Evolutionary conservation across 2,797 vertebrate genomes (phyloP).

Genomic region (Gallinago stenura): DNA sequence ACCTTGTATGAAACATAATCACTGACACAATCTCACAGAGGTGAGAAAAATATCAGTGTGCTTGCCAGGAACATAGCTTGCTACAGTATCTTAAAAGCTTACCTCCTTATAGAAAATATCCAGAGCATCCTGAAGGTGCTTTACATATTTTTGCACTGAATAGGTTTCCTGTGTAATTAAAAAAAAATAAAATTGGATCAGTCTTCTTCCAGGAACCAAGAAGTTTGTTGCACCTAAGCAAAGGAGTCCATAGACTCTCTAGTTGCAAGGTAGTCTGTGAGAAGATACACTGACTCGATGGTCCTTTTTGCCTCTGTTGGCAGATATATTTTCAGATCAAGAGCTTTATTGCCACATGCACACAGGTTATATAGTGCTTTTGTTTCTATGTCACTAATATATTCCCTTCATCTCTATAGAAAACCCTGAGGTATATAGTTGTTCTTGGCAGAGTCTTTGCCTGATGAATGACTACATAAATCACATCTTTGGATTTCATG

Average conservation of each 20-base stretch:
- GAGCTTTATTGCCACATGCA: not conserved
- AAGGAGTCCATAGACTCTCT: not conserved
- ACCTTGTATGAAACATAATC: slow-evolving; percentile 46
- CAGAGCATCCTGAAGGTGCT: slow-evolving; percentile 83
- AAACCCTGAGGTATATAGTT: not conserved
- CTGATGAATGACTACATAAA: not conserved
- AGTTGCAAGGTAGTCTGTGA: not conserved
- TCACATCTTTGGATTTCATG: not conserved
- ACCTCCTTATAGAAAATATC: slow-evolving; percentile 88
- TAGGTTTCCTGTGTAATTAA: slow-evolving; percentile 75
- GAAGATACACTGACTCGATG: not conserved
- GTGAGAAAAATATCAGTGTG: not conserved
- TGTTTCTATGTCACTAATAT: not conserved
- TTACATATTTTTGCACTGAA: slow-evolving; percentile 81
- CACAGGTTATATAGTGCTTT: not conserved
- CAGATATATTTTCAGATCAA: not conserved
- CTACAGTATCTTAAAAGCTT: slow-evolving; percentile 52
- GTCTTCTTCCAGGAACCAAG: not conserved
- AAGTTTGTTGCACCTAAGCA: not conserved
- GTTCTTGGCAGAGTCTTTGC: not conserved
- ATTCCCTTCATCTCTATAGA: not conserved
- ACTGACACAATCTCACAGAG: not conserved
- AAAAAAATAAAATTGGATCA: not conserved
- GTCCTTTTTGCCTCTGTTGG: not conserved
- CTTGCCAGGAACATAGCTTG: slow-evolving; percentile 29